These are phyloP conservation scores for Heterocephalus glaber DNA, from an alignment of 2,113 vertebrate genomes.

Conservation along the genomic window DNA sequence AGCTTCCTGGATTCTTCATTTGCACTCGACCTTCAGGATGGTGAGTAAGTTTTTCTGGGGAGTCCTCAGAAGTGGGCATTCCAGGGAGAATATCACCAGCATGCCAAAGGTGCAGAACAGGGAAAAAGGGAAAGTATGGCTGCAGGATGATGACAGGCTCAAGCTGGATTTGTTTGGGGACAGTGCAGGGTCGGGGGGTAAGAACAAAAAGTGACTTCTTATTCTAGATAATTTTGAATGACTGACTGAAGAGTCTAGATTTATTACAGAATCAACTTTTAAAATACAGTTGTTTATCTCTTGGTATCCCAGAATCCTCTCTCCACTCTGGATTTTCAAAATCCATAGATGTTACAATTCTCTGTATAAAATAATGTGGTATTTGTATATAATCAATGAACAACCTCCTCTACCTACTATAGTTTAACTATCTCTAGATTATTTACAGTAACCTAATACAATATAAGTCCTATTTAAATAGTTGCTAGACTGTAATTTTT, in stretches of 20 bases:
- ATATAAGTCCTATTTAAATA: background rate
- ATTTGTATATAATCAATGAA: background rate
- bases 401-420: background rate
- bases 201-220: background rate
- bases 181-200: background rate
- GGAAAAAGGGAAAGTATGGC: background rate
- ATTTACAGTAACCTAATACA: background rate
- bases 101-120: background rate
- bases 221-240: background rate
- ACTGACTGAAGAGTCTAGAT: background rate
- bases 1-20: background rate
- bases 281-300: background rate
- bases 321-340: background rate
- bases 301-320: background rate
- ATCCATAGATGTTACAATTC: background rate
- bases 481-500: background rate
- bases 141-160: background rate
- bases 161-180: background rate
- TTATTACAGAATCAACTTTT: background rate
- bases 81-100: background rate
- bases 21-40: background rate
- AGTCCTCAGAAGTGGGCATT: background rate
- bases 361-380: background rate
- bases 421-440: background rate
- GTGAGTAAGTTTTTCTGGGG: background rate